These are phyloP conservation scores for Pollimyrus isidori DNA, from an alignment of 2,113 vertebrate species.

Conservation along the genomic window DNA sequence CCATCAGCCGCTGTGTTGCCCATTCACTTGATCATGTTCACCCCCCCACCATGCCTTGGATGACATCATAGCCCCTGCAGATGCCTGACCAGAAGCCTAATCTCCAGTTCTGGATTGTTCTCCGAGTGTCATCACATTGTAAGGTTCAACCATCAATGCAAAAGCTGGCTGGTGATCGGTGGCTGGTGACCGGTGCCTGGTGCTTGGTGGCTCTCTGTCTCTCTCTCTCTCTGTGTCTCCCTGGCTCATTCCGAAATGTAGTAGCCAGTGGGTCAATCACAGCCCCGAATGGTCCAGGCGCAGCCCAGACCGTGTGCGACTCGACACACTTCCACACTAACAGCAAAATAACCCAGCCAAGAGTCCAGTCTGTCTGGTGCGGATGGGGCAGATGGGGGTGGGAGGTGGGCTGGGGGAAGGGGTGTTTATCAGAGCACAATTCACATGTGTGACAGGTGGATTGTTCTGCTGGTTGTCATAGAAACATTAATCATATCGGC, in stretches of 20 bases:
- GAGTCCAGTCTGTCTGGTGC: not conserved
- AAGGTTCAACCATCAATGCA: conserved; percentile 13
- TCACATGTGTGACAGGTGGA: not conserved
- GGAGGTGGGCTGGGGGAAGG: not conserved
- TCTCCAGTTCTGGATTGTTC: conserved; percentile 14
- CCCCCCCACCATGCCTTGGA: conserved; percentile 20
- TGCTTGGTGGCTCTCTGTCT: conserved; percentile 1
- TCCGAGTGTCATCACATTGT: not conserved
- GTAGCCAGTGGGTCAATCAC: not conserved
- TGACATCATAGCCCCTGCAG: conserved; percentile 15
- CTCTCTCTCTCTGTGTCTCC: not conserved
- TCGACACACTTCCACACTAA: not conserved
- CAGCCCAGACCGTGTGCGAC: not conserved
- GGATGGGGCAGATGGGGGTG: not conserved
- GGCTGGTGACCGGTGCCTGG: not conserved
- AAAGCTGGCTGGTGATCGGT: not conserved
- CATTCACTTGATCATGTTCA: not conserved
- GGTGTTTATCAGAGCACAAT: not conserved
- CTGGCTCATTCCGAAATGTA: not conserved
- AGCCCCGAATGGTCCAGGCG: not conserved
- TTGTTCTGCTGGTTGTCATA: not conserved
- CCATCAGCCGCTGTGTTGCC: not conserved
- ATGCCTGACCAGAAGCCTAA: not conserved
- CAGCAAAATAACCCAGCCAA: not conserved
- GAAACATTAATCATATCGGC: not conserved